These are phyloP conservation scores for Amiota mariae DNA, from an alignment of 2,888 invertebrate species.

Conservation along the genomic window DNA sequence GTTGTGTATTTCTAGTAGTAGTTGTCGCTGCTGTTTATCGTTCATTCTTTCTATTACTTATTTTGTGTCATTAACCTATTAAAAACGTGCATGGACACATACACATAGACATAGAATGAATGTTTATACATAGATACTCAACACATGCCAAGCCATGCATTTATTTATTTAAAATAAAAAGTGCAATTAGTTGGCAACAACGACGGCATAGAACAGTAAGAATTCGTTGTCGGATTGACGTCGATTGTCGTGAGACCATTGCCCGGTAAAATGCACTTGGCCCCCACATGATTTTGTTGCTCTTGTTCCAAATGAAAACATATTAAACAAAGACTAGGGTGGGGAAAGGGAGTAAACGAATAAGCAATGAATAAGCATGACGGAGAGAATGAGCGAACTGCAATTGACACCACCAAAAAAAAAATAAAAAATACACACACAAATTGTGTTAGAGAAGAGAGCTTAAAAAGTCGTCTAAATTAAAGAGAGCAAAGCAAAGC, in stretches of 20 bases:
- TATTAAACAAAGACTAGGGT: not conserved
- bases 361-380: not conserved
- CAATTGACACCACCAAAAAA: not conserved
- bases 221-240: no score
- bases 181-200: conserved; percentile 19
- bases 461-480: no score
- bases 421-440: not conserved
- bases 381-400: not conserved
- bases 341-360: not conserved
- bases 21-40: conserved; percentile 12
- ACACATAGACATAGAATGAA: conserved; percentile 21
- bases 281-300: conserved; percentile 22
- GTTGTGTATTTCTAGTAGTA: conserved; percentile 40
- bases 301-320: conserved; percentile 21
- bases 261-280: conserved; percentile 46
- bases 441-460: no score
- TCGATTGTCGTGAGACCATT: no score
- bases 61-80: conserved; percentile 71
- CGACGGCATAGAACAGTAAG: not conserved
- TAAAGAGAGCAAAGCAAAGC: no score
- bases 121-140: not conserved
- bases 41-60: conserved; percentile 41
- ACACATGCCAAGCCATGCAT: no score
- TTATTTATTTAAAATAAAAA: not conserved
- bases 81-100: conserved; percentile 58